These are phyloP conservation scores for Drosophila elegans DNA, from an alignment of 1,140 invertebrate species.

Conservation along the genomic window DNA sequence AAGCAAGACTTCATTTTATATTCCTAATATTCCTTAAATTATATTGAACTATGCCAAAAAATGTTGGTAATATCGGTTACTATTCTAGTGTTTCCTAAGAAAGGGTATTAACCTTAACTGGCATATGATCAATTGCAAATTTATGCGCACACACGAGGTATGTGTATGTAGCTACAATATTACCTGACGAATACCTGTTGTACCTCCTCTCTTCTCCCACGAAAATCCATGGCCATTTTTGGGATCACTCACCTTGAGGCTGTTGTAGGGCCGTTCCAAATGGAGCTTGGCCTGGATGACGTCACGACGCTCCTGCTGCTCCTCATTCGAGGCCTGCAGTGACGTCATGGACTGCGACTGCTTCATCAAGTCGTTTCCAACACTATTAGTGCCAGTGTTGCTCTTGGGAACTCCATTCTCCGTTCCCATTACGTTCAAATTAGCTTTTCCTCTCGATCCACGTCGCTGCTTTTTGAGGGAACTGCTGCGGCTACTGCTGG, in stretches of 20 bases:
- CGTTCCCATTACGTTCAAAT: background rate
- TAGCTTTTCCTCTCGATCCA: conserved; percentile 17
- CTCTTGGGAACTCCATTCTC: conserved; percentile 3
- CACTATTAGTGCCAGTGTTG: conserved; percentile 2
- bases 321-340: conserved; percentile 73
- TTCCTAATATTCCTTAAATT: no score
- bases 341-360: conserved; percentile 83
- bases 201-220: background rate
- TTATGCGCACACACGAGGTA: conserved; percentile 29
- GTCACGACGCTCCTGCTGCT: conserved; percentile 73
- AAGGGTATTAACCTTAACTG: conserved; percentile 3
- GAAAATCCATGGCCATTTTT: conserved; percentile 3
- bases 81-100: background rate
- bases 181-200: background rate
- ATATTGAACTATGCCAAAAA: no score
- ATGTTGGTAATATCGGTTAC: background rate
- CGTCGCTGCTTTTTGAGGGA: conserved; percentile 66
- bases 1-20: no score
- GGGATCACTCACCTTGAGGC: conserved; percentile 87
- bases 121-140: conserved; percentile 39
- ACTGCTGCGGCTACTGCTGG: conserved; percentile 64
- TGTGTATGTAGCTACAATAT: no score
- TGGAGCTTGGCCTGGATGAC: conserved; percentile 78
- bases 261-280: conserved; percentile 87
- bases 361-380: conserved; percentile 61